Base-by-base conservation (phyloP, 2,113 vertebrate species). In the Bolborhynchus lineola region DNA sequence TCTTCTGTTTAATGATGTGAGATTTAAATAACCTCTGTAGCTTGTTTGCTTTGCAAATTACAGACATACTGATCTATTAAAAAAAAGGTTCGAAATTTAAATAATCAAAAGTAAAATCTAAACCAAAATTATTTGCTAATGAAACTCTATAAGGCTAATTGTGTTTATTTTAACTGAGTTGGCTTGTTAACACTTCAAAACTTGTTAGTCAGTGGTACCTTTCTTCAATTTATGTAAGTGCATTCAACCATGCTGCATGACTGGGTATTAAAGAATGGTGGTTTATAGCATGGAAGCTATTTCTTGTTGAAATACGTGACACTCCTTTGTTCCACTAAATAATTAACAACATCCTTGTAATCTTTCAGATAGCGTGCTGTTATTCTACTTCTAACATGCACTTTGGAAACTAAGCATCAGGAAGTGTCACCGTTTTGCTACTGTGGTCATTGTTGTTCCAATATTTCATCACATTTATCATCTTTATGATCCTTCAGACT, bases 231-330 rank as follows among this genome's bases (percentile, higher is more conserved):
- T 90, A n/a, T 89, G 31, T 86, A 79, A 82, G 37, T 82, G 60
- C 21, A 26, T 96, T 74, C 79, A 96, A 75, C 41, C 52, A 11
- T 49, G 19, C 64, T 71, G 77, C 55, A 53, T 95, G 91, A 79
- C 64, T 88, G 88, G 33, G 65, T 57, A 52, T 94, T 93, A 97
- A 88, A 62, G 75, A 92, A 92, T 68, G 92, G 59, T 87, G 92
- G 68, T 91, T 96, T 93, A 82, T 79, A 67, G 23, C 84, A 23
- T 94, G 89, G 96, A 60, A 90, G 68, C 53, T 92, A 6, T 75
- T 91, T 37, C 46, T 26, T 44, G 20, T 83, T 96, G 74, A 94
- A 60, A 60, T 97, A 93, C 95, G 35, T 95, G 89, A 63, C 68
- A 18, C 49, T 57, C 67, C 42, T 31, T 95, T 96, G 92, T 76